Percentiles rank a stretch among this genome's conserved stretches.
Conservation (phyloP, 2,888 invertebrate genomes). For the Ophion ellenae region DNA sequence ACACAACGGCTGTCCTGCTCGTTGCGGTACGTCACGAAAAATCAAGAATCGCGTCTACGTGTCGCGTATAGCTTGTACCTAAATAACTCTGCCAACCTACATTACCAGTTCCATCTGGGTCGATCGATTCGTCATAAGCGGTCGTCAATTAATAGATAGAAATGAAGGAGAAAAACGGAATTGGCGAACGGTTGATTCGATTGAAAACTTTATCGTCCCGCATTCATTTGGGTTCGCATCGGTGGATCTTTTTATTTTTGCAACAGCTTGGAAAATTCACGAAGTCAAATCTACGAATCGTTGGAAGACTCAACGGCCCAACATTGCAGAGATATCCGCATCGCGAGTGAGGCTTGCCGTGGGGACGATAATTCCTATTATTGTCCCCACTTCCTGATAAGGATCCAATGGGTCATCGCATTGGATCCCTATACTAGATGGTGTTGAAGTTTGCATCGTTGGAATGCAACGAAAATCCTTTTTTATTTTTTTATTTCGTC, state of each 20-base stretch:
- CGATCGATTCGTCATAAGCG: constrained; percentile 36
- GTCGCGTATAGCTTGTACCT: constrained; percentile 1
- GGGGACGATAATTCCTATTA: no score
- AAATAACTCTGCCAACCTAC: background rate
- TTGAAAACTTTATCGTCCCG: no score
- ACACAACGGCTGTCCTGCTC: no score
- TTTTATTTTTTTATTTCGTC: no score
- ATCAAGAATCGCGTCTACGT: background rate
- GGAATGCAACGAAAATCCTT: no score
- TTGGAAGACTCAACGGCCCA: no score
- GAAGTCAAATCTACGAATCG: background rate
- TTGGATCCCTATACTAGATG: no score
- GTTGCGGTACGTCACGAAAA: background rate
- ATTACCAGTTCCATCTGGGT: constrained; percentile 14
- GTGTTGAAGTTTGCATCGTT: no score
- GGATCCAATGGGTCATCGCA: no score
- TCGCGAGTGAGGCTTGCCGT: background rate
- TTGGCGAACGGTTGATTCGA: background rate
- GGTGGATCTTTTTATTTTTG: background rate
- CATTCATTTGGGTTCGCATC: background rate
- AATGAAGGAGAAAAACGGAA: constrained; percentile 11
- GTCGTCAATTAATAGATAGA: constrained; percentile 13
- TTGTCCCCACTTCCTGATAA: no score
- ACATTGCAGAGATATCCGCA: no score
- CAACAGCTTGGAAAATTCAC: background rate